phyloP scores from a whole-genome alignment of 2,888 invertebrate species.

The Mylabris sibirica region DNA sequence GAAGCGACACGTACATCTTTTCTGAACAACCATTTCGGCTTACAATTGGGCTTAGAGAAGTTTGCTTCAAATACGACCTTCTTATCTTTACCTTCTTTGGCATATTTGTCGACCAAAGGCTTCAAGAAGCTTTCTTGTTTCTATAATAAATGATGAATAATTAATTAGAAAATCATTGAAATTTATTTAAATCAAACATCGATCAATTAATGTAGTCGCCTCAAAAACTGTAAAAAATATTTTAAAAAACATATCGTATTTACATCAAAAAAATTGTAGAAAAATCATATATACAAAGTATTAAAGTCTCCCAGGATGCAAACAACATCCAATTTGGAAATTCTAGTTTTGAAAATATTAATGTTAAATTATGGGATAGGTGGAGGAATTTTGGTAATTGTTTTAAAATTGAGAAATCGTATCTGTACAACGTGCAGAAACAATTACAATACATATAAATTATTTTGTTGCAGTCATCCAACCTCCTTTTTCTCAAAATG shows the following conservation, averaged over 20 bases:
- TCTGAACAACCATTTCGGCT: slow-evolving; percentile 90
- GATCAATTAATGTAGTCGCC: slow-evolving; percentile 43
- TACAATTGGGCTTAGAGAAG: slow-evolving; percentile 96
- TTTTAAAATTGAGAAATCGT: slow-evolving; percentile 18
- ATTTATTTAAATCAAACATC: slow-evolving; percentile 32
- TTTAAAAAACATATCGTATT: slow-evolving; percentile 44
- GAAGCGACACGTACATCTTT: slow-evolving; percentile 84
- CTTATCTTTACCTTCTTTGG: slow-evolving; percentile 96
- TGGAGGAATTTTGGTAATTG: slow-evolving; percentile 17
- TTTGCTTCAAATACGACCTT: slow-evolving; percentile 92
- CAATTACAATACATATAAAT: slow-evolving; percentile 43
- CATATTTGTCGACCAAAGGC: slow-evolving; percentile 92
- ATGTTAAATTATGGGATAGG: slow-evolving; percentile 29
- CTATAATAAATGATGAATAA: slow-evolving; percentile 63
- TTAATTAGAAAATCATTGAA: slow-evolving; percentile 31
- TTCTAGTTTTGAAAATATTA: slow-evolving; percentile 23
- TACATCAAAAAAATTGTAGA: slow-evolving; percentile 6
- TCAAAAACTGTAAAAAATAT: slow-evolving; percentile 53
- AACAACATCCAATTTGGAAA: slow-evolving; percentile 53
- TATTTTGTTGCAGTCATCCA: slow-evolving; percentile 64
- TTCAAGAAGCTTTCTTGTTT: slow-evolving; percentile 95
- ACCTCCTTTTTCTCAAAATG: slow-evolving; percentile 86
- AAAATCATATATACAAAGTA: slow-evolving; percentile 39
- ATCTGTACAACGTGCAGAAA: slow-evolving; percentile 46
- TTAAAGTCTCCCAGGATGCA: slow-evolving; percentile 50